Evolutionary conservation across 1,140 invertebrate genomes (phyloP), one percentile per base, ranked within the genome.

Genomic region (Drosophila orena): DNA sequence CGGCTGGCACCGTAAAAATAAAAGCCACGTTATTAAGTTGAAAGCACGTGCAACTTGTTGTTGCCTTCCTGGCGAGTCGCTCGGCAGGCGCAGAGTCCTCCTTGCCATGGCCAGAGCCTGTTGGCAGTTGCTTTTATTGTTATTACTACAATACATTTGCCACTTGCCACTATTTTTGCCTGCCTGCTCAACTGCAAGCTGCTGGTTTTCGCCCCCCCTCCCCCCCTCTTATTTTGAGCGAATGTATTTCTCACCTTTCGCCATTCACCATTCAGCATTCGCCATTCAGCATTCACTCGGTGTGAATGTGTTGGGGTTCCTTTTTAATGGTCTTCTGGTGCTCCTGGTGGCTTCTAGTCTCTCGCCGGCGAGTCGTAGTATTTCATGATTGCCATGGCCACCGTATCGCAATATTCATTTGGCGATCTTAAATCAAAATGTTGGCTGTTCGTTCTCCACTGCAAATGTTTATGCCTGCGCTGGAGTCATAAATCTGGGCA

Each of bases 31-130:
- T 90, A 90, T 90, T 90, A 85, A 76, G 85, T 85, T 85, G 78
- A 90, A 90, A 90, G 85, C 85, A 90, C 85, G 85, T 90, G 85
- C 85, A 85, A 90, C 81, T 88, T 90, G 86, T 90, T 79, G 81
- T 89, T 88, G 79, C 64, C 27, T 35, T 64, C 60, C 62, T 54
- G 54, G 37, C 38, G 58, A 47, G 53, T 38, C 34, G 52, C 30
- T 52, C 30, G 42, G 44, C 35, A 56, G 43, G 46, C 54, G 22
- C 30, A n/a, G 15, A 57, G 35, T 61, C 56, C 30, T 40, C 59
- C 53, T 22, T 34, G 27, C 59, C 47, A 14, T 5, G 24, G 24
- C 50, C 52, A 70, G 38, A 56, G 78, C 59, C 83, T 78, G 69
- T 70, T 81, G 61, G 66, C 83, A 81, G 83, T 86, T 81, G 83